Evolutionary conservation across 2,797 vertebrate genomes (phyloP), one percentile per base, ranked within the genome.

Genomic region (Lepilemur septentrionalis): DNA sequence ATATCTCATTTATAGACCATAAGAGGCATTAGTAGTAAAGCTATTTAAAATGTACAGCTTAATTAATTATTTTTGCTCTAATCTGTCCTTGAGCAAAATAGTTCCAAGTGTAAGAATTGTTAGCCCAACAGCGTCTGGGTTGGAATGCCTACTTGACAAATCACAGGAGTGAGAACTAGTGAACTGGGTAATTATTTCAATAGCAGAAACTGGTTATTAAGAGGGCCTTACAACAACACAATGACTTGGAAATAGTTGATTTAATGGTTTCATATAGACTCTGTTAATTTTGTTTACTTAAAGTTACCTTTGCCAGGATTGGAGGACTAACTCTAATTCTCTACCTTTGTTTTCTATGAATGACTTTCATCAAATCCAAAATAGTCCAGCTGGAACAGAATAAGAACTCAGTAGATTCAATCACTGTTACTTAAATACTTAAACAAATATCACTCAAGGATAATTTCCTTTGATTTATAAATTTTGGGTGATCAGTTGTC

Each of bases 1-100:
- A 70, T 2, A 81, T 93, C 78, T 96, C 55, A 96, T 94, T 93
- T 94, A 89, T 59, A 50, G 48, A 11, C 48, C 15, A 46, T 65
- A 89, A 72, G 55, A 93, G 25, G 38, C 57, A 92, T 93, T 96
- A 35, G 25, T 92, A 89, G 30, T 75, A 89, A 95, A 93, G 43
- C 30, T 83, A 76, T 89, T 97, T 94, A 95, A 96, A 97, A 91
- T 84, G 32, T 78, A 15, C 76, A 52, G 48, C 75, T 93, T 92
- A 97, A 93, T 91, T 89, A 92, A 96, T 93, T 97, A 88, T 96
- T 96, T 96, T 96, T 61, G 78, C 50, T 89, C 10, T 89, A 85
- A 93, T 96, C 91, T 93, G n/a, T 87, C 93, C 57, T 97, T 93
- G 20, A 61, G 82, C 61, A 90, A 89, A 94, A 81, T 57, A 86